Conservation (phyloP, 2,113 vertebrate species). For the Gorsachius goisagi region DNA sequence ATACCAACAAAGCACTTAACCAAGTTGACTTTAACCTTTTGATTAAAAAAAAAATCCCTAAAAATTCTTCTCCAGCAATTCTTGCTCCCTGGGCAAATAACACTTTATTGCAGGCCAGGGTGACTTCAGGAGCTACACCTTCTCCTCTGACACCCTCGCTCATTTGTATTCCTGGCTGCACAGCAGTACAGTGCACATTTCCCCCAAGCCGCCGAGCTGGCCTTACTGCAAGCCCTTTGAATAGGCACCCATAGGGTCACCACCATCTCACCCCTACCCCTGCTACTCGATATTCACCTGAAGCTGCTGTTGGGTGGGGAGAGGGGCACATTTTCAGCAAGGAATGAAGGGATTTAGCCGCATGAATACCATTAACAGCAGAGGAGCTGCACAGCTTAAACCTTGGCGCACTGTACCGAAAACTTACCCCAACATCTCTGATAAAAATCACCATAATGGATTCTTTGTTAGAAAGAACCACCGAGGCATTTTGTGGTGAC, state of each 20-base stretch:
- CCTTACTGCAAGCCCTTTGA: neutral
- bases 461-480: conserved; percentile 42
- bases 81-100: neutral
- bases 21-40: neutral
- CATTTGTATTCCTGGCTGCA: neutral
- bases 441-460: conserved; percentile 13
- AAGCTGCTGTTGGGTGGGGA: neutral
- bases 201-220: accelerated
- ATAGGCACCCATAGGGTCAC: neutral
- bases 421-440: neutral
- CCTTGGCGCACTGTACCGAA: neutral
- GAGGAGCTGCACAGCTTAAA: neutral
- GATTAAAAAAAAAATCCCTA: neutral
- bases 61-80: neutral
- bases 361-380: neutral
- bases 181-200: neutral
- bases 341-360: neutral
- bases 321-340: neutral
- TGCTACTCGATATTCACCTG: neutral
- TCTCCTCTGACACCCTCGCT: neutral
- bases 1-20: neutral
- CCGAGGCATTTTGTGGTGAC: conserved; percentile 15
- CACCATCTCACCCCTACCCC: neutral
- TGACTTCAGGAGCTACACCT: neutral
- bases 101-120: neutral